A percentile compares a stretch with the other conserved stretches of the same genome.
Evolutionary conservation across 2,113 vertebrate genomes (phyloP).

Genomic region (Hylia prasina): DNA sequence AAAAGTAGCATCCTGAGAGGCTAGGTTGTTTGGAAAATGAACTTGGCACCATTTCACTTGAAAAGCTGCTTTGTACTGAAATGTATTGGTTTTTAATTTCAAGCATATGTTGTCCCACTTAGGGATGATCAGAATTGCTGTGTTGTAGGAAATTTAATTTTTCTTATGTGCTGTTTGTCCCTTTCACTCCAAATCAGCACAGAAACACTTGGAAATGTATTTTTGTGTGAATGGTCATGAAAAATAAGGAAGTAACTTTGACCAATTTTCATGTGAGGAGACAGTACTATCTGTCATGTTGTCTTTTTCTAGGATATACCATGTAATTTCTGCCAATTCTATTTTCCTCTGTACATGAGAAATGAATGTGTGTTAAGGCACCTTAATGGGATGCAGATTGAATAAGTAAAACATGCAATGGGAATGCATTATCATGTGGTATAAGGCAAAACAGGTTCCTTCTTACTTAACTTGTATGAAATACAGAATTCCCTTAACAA

Average conservation of each 20-base stretch:
- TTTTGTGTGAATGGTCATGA: not conserved
- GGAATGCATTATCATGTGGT: not conserved
- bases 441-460: slow-evolving; percentile 1
- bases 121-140: not conserved
- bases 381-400: not conserved
- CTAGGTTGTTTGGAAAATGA: not conserved
- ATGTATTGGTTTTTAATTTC: not conserved
- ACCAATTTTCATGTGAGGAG: not conserved
- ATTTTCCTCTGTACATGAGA: not conserved
- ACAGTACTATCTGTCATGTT: not conserved
- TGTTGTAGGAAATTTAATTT: not conserved
- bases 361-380: not conserved
- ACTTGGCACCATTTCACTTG: not conserved
- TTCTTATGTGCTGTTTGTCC: not conserved
- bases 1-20: not conserved
- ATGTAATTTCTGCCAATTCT: not conserved
- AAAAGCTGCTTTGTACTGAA: not conserved
- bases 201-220: not conserved
- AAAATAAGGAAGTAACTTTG: not conserved
- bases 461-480: not conserved
- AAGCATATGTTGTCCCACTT: not conserved
- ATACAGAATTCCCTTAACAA: not conserved
- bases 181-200: not conserved
- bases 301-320: not conserved
- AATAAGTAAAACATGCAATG: not conserved